Conservation (phyloP, 2,113 vertebrate genomes). For the Jaculus jaculus region DNA sequence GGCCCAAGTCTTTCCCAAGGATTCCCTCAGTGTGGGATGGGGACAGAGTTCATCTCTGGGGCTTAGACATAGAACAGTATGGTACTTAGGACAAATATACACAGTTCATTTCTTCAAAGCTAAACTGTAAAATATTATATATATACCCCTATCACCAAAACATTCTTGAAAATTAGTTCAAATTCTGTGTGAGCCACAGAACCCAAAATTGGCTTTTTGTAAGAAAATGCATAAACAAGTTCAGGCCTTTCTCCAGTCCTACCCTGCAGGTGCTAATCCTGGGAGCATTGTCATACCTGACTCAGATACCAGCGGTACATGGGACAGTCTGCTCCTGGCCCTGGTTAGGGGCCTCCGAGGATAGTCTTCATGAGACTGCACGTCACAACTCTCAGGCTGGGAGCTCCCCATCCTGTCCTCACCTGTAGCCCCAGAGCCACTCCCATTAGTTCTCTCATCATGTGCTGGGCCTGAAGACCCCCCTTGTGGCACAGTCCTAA, state of each 20-base stretch:
- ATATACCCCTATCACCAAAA: background rate
- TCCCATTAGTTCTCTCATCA: conserved; percentile 85
- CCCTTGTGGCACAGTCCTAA: conserved; percentile 85
- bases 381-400: conserved; percentile 80
- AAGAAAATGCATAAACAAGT: background rate
- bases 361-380: conserved; percentile 84
- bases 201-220: background rate
- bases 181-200: conserved; percentile 12
- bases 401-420: conserved; percentile 80
- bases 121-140: conserved; percentile 27
- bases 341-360: conserved; percentile 94
- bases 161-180: conserved; percentile 18
- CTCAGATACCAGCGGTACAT: conserved; percentile 91
- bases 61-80: background rate
- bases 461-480: conserved; percentile 77
- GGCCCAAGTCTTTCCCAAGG: background rate
- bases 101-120: conserved; percentile 13
- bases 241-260: conserved; percentile 41
- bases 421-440: conserved; percentile 77
- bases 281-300: conserved; percentile 88
- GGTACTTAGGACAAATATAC: background rate
- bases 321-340: conserved; percentile 92
- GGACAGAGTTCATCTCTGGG: background rate
- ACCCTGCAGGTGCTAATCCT: conserved; percentile 65
- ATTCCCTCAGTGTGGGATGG: background rate